Evolutionary conservation across 2,113 vertebrate species (phyloP).

Genomic region (Emydura subglobosa): DNA sequence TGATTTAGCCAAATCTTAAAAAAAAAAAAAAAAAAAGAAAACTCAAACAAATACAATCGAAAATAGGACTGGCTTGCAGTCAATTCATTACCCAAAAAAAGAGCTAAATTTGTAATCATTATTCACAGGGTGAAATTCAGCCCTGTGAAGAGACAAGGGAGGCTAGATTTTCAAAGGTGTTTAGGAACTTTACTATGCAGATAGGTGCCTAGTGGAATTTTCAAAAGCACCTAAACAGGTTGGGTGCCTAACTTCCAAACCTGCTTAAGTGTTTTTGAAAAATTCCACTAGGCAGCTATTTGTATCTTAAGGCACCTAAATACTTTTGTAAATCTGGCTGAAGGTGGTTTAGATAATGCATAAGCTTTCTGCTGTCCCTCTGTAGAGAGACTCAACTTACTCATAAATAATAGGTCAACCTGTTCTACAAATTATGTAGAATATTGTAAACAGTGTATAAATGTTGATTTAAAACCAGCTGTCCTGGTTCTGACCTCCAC

Average conservation of each 20-base stretch:
- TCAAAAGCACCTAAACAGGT: neutral
- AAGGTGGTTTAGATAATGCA: neutral
- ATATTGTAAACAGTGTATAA: neutral
- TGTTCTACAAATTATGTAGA: neutral
- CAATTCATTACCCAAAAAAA: neutral
- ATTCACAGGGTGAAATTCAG: neutral
- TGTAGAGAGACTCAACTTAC: neutral
- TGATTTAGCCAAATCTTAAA: neutral
- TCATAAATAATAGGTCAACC: neutral
- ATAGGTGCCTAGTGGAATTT: neutral
- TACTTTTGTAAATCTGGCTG: neutral
- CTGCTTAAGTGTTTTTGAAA: neutral
- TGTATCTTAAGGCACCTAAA: neutral
- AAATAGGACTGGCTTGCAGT: neutral
- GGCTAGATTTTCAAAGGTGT: neutral
- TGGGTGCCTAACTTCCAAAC: neutral
- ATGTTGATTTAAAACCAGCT: neutral
- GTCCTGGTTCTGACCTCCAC: neutral
- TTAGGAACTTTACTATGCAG: neutral
- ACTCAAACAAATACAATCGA: neutral
- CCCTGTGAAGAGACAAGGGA: neutral
- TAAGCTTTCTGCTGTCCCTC: neutral
- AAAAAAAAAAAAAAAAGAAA: neutral
- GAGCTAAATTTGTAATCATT: neutral
- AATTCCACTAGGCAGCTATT: neutral